Conservation (phyloP, 2,113 vertebrate genomes). For the Calyptomena viridis region DNA sequence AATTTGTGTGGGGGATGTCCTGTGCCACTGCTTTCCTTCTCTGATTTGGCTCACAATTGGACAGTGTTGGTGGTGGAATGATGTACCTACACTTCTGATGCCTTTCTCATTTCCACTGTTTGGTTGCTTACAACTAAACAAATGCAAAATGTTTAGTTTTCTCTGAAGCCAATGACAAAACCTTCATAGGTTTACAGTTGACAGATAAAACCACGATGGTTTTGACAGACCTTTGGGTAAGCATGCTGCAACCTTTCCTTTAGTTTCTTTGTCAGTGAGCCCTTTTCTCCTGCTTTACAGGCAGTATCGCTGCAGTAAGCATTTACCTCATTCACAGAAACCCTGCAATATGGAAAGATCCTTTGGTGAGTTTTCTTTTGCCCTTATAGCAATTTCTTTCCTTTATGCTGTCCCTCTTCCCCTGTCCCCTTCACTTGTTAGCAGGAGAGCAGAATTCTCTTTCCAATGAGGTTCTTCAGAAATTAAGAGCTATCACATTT, state of each 20-base stretch:
- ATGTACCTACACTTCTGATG: not conserved
- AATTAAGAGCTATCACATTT: not conserved
- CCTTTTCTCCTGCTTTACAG: slow-evolving; percentile 24
- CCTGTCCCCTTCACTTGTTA: not conserved
- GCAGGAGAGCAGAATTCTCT: not conserved
- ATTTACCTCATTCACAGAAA: slow-evolving; percentile 65
- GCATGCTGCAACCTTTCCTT: not conserved
- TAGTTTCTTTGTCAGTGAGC: not conserved
- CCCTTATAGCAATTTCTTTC: not conserved
- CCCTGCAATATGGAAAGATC: slow-evolving; percentile 52
- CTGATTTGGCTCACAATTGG: not conserved
- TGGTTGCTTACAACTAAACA: not conserved
- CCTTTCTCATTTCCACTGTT: not conserved
- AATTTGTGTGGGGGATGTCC: not conserved
- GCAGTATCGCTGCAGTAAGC: not conserved
- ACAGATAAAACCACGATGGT: not conserved
- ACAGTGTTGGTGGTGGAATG: not conserved
- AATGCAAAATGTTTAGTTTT: not conserved
- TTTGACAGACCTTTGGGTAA: not conserved
- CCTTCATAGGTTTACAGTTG: not conserved
- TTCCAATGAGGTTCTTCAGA: not conserved
- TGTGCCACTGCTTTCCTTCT: not conserved
- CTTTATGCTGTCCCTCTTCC: not conserved
- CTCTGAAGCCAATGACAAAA: not conserved
- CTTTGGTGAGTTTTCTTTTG: slow-evolving; percentile 40